These are phyloP conservation scores for Zhuqinia jingwanae DNA, from an alignment of 2,888 invertebrate species.

Conservation along the genomic window DNA sequence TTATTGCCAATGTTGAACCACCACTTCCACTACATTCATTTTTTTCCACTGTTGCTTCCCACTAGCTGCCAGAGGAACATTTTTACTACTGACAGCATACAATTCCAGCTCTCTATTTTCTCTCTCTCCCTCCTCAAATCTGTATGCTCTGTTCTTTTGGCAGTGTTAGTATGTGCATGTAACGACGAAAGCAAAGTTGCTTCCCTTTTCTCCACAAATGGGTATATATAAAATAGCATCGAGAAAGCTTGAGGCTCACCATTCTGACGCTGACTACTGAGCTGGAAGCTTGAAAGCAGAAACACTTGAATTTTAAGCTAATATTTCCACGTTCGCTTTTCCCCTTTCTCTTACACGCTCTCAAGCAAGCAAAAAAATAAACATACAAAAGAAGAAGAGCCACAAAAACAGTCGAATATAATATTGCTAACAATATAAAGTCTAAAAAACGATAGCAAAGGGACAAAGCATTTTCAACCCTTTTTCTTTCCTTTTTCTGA, in stretches of 20 bases:
- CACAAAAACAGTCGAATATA: slow-evolving; percentile 2
- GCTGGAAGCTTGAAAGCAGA: slow-evolving; percentile 27
- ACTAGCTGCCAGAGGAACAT: slow-evolving; percentile 32
- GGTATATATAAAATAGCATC: slow-evolving; percentile 56
- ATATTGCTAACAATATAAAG: slow-evolving; percentile 12
- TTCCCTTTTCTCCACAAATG: slow-evolving; percentile 27
- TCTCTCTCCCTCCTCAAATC: not conserved
- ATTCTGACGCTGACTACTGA: slow-evolving; percentile 51
- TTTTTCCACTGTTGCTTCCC: slow-evolving; percentile 60
- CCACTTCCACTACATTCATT: slow-evolving; percentile 41
- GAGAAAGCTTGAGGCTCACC: slow-evolving; percentile 54
- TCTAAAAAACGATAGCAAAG: not conserved
- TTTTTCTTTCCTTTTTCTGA: slow-evolving; percentile 19
- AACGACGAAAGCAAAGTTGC: not conserved
- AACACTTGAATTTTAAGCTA: not conserved
- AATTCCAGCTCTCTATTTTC: not conserved
- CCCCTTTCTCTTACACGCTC: not conserved
- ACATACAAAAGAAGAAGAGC: not conserved
- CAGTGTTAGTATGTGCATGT: not conserved
- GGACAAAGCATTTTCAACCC: slow-evolving; percentile 28
- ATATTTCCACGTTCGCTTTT: too few species aligned
- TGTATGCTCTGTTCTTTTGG: not conserved
- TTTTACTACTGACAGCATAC: slow-evolving; percentile 36
- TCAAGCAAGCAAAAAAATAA: not conserved
- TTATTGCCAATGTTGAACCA: slow-evolving; percentile 39